Evolutionary conservation across 2,888 invertebrate genomes (phyloP).

Genomic region (Icerya purchasi): DNA sequence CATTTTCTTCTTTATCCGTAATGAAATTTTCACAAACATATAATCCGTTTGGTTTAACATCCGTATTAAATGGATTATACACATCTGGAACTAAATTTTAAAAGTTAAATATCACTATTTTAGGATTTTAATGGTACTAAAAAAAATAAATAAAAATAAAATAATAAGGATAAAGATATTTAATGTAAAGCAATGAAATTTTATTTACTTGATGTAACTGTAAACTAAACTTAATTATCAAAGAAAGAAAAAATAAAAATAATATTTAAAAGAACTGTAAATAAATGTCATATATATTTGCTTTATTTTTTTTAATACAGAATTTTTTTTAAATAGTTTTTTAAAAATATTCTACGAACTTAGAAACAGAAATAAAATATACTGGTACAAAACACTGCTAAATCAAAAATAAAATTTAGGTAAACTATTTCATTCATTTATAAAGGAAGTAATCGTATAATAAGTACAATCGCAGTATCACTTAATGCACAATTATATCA

Average conservation of each 20-base stretch:
- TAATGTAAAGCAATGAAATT: too few relatives aligned
- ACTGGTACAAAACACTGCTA: too few relatives aligned
- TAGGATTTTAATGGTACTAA: slow-evolving; percentile 6
- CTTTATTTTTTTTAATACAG: too few relatives aligned
- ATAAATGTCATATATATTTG: too few relatives aligned
- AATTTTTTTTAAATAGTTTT: too few relatives aligned
- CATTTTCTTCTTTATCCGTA: slow-evolving; percentile 12
- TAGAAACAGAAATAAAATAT: too few relatives aligned
- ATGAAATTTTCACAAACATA: slow-evolving; percentile 13
- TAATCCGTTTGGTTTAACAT: slow-evolving; percentile 8
- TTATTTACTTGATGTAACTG: too few relatives aligned
- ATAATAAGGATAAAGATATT: too few relatives aligned
- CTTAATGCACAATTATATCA: slow-evolving; percentile 5
- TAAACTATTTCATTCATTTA: not conserved
- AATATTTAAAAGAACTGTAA: too few relatives aligned
- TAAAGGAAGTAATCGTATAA: slow-evolving; percentile 4
- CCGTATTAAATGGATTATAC: not conserved
- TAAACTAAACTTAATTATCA: too few relatives aligned
- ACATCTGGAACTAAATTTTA: slow-evolving; percentile 9
- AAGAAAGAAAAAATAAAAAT: too few relatives aligned
- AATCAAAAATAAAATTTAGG: not conserved
- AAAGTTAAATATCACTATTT: not conserved
- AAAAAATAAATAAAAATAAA: not conserved
- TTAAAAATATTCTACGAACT: too few relatives aligned
- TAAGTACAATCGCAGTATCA: slow-evolving; percentile 9